Evolutionary conservation across 2,888 invertebrate species (phyloP).

Genomic region (Gymnosoma rotundatum): DNA sequence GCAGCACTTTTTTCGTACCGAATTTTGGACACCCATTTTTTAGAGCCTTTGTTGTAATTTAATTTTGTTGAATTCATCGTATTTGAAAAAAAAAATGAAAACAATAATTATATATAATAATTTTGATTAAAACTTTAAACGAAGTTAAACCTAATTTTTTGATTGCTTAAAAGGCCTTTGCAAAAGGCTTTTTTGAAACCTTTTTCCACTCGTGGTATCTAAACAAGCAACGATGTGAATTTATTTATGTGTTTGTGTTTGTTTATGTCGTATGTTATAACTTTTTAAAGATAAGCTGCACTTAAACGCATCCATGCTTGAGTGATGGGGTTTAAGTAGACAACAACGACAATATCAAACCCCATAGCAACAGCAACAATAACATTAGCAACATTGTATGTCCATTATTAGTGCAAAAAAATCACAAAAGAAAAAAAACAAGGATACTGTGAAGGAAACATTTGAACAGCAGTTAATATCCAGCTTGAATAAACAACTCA

Average conservation of each 20-base stretch:
- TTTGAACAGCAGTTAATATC: conserved; percentile 1
- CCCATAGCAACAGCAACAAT: conserved; percentile 27
- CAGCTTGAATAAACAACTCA: conserved; percentile 62
- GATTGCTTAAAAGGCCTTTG: background rate
- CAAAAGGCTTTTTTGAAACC: background rate
- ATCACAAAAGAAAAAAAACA: background rate
- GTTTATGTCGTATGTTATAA: conserved; percentile 30
- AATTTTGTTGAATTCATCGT: too few relatives aligned
- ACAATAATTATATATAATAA: too few relatives aligned
- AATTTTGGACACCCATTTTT: too few relatives aligned
- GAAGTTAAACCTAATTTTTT: too few relatives aligned
- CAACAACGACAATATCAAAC: conserved; percentile 38
- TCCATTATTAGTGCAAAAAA: conserved; percentile 46
- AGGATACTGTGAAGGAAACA: conserved; percentile 32
- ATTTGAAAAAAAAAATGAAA: too few relatives aligned
- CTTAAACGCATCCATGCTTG: conserved; percentile 70
- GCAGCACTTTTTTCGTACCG: too few relatives aligned
- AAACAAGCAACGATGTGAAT: background rate
- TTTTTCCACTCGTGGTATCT: background rate
- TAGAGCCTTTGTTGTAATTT: too few relatives aligned
- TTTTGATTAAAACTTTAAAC: too few relatives aligned
- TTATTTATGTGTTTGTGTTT: background rate
- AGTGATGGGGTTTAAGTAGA: conserved; percentile 69
- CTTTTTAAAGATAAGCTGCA: conserved; percentile 68
- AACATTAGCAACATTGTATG: conserved; percentile 42